Evolutionary conservation across 2,113 vertebrate genomes (phyloP), one percentile per base, ranked within the genome.

Genomic region (Daphoenositta chrysoptera): DNA sequence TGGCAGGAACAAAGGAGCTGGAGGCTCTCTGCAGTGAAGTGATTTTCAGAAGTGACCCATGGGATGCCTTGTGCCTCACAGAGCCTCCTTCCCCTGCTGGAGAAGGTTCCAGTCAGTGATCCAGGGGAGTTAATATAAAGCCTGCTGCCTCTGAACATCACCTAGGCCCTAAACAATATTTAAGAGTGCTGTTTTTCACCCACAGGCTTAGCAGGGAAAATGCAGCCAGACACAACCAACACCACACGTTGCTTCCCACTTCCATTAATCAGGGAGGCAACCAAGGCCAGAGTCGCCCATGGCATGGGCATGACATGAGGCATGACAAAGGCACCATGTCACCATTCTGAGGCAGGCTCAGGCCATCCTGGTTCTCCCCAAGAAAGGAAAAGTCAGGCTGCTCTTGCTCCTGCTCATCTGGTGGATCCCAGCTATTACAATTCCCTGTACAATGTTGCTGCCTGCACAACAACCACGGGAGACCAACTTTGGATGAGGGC

Each of bases 271-370:
- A 27, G 15, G 17, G 33, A 50, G 17, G n/a, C 27, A 66, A 30
- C 23, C 45, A 28, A 19, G 9, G 6, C 58, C 3, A 0, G 28
- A 47, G 54, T 28, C 26, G 16, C 69, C 57, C 8, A 0, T 0
- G 2, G 33, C 44, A 60, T 0, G 5, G 91, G 17, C 11, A 4
- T 0, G 1, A 54, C 48, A 10, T 0, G 7, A 70, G 75, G 60
- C 39, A 9, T 3, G 51, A 65, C 3, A 6, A n/a, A 20, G 54
- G 7, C 37, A 71, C 23, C 26, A 0, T 3, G 53, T 8, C 86
- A 60, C 30, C 5, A 4, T 51, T 10, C 26, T 0, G 0, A 40
- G 65, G 31, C 40, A 66, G 63, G 31, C 23, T 28, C 42, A 48
- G 39, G 13, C 24, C 23, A 73, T 8, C 87, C 37, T 8, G 2